A percentile compares a stretch with the other conserved stretches of the same genome.
phyloP scores from a whole-genome alignment of 2,888 invertebrate species.

The Thymelicus acteon region DNA sequence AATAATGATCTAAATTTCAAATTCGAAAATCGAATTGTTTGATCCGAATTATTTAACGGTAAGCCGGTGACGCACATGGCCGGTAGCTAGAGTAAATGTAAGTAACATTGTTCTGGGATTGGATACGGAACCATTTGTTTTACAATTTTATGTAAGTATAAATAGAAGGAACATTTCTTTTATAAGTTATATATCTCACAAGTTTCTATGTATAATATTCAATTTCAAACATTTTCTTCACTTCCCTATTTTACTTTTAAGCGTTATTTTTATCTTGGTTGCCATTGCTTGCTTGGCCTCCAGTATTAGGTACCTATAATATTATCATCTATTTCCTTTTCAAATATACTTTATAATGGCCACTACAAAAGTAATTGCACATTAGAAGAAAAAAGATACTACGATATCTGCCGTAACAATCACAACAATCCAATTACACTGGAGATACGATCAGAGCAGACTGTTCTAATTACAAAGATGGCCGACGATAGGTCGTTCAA shows the following conservation, averaged over 20 bases:
- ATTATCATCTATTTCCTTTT: constrained; percentile 23
- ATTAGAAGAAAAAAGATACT: constrained; percentile 7
- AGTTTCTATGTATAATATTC: too few species aligned
- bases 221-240: too few species aligned
- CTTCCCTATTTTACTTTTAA: background rate
- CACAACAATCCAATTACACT: constrained; percentile 39
- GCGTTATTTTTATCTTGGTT: background rate
- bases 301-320: background rate
- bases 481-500: constrained; percentile 19
- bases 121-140: too few species aligned
- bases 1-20: constrained; percentile 72
- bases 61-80: constrained; percentile 23
- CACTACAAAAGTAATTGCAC: constrained; percentile 14
- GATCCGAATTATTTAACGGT: constrained; percentile 56
- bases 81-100: background rate
- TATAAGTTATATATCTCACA: too few species aligned
- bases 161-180: too few species aligned
- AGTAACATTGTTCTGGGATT: background rate
- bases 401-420: constrained; percentile 26
- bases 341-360: constrained; percentile 24
- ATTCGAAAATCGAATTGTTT: constrained; percentile 74
- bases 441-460: constrained; percentile 19
- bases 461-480: constrained; percentile 30
- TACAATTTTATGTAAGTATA: too few species aligned
- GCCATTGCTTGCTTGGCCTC: background rate